Evolutionary conservation across 2,888 invertebrate species (phyloP).

Genomic region (Frankliniella intonsa): DNA sequence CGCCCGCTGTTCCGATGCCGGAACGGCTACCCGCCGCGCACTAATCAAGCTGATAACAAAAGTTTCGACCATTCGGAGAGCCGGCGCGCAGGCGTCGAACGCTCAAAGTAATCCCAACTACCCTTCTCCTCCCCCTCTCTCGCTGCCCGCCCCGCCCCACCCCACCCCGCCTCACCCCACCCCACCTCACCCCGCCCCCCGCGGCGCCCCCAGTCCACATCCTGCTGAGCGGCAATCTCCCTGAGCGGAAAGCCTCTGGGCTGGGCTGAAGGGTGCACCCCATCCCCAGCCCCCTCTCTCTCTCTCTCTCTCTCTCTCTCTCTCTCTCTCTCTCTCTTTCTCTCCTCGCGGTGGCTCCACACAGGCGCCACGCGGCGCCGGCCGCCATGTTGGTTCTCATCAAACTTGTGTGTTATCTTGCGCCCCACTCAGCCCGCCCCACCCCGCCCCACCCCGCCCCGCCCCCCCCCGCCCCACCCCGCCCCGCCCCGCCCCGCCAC

Average conservation of each 20-base stretch:
- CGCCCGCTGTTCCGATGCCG: not conserved
- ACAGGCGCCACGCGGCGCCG: not conserved
- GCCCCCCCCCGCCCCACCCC: not conserved
- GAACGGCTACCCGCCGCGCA: not conserved
- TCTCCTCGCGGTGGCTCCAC: not conserved
- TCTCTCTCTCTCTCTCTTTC: not conserved
- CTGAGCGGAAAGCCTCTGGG: too few species aligned
- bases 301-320: too few species aligned
- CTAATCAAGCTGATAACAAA: not conserved
- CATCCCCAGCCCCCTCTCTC: too few species aligned
- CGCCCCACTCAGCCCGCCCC: not conserved
- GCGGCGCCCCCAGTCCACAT: too few species aligned
- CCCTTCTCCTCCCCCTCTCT: too few species aligned
- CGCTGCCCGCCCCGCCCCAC: too few species aligned
- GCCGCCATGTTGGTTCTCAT: conserved; percentile 19
- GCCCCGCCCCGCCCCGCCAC: not conserved
- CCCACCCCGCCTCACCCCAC: too few species aligned
- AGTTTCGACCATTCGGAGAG: not conserved
- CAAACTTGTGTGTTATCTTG: conserved; percentile 16
- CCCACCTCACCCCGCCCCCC: too few species aligned
- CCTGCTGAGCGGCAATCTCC: too few species aligned
- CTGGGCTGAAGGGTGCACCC: too few species aligned
- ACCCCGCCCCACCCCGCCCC: not conserved
- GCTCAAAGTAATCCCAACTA: too few species aligned
- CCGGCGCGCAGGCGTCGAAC: too few species aligned